Evolutionary conservation across 2,888 invertebrate species (phyloP).

Genomic region (Scaptomyza tumidula): DNA sequence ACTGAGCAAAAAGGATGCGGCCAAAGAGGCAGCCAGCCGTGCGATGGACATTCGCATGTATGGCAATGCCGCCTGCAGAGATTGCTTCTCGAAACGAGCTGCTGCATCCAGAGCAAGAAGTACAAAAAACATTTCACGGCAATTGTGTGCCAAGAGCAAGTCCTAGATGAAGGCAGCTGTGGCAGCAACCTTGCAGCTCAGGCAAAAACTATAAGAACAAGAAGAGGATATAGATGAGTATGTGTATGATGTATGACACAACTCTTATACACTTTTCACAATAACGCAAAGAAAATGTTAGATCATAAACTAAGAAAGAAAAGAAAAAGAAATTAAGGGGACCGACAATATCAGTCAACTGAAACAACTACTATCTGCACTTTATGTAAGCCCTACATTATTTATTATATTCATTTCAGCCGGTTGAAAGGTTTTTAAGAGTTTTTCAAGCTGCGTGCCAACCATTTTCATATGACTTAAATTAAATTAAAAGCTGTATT

Average conservation of each 20-base stretch:
- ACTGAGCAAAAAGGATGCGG: slow-evolving; percentile 35
- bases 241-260: slow-evolving; percentile 20
- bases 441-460: neutral
- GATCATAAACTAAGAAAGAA: neutral
- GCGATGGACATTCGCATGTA: slow-evolving; percentile 57
- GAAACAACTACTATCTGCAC: neutral
- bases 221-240: slow-evolving; percentile 2
- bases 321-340: neutral
- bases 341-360: neutral
- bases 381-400: neutral
- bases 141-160: slow-evolving; percentile 58
- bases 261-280: slow-evolving; percentile 24
- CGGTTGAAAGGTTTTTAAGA: neutral
- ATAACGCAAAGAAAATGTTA: neutral
- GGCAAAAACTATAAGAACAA: slow-evolving; percentile 21
- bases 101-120: slow-evolving; percentile 24
- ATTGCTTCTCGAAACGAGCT: slow-evolving; percentile 43
- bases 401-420: neutral
- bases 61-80: slow-evolving; percentile 56
- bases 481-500: slow-evolving; percentile 9
- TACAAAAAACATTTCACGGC: slow-evolving; percentile 55
- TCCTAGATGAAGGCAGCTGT: slow-evolving; percentile 41
- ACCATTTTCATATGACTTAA: neutral
- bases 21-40: slow-evolving; percentile 51
- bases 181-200: slow-evolving; percentile 44